Conservation (phyloP, 2,113 vertebrate species). For the Petroica traversi region DNA sequence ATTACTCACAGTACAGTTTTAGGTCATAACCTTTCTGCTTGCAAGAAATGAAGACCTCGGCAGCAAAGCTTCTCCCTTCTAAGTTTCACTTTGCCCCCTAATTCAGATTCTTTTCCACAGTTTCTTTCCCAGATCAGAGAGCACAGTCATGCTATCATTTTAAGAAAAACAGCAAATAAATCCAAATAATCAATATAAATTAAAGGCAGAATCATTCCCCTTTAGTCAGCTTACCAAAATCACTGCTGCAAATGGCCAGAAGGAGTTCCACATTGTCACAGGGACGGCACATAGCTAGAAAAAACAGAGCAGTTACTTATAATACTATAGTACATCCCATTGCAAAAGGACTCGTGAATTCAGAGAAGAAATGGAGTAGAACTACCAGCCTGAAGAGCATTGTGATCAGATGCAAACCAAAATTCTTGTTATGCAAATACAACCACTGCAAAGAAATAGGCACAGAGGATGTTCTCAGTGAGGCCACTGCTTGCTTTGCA, state of each 20-base stretch:
- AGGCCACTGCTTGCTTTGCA: neutral
- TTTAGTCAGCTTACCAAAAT: constrained; percentile 75
- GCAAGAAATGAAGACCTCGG: neutral
- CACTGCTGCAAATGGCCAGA: constrained; percentile 83
- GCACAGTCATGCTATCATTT: neutral
- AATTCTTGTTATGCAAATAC: neutral
- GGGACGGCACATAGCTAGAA: constrained; percentile 76
- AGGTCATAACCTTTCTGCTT: neutral
- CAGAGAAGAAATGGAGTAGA: neutral
- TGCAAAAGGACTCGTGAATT: neutral
- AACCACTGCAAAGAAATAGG: neutral
- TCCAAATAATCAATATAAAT: neutral
- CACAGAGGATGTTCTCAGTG: neutral
- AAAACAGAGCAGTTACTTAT: neutral
- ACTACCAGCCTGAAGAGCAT: neutral
- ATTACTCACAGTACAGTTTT: neutral
- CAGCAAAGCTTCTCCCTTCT: neutral
- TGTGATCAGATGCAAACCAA: neutral
- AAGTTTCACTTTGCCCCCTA: neutral
- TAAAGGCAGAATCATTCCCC: neutral
- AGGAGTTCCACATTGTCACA: constrained; percentile 80
- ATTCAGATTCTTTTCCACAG: neutral
- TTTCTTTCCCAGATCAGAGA: neutral
- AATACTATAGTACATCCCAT: too few relatives aligned
- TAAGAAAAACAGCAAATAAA: neutral